Evolutionary conservation across 2,797 vertebrate species (phyloP).

Genomic region (Vireo griseus): DNA sequence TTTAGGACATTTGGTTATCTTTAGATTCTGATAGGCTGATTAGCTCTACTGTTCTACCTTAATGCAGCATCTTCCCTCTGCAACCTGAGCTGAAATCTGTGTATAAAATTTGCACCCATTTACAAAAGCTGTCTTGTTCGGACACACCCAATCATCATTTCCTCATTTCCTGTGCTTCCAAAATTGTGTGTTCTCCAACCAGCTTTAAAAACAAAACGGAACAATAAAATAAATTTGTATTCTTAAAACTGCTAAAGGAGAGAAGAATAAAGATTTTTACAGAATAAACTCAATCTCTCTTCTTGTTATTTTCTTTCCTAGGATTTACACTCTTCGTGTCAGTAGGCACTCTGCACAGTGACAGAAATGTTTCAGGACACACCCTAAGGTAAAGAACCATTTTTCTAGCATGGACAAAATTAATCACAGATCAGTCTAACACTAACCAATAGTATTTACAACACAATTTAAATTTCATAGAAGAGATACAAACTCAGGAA

Average conservation of each 20-base stretch:
- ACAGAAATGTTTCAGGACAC: neutral
- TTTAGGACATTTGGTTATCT: neutral
- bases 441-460: neutral
- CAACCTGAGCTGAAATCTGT: neutral
- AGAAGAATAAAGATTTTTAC: neutral
- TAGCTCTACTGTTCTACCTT: neutral
- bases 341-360: neutral
- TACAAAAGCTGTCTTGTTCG: neutral
- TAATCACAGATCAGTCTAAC: constrained; percentile 27
- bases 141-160: neutral
- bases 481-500: neutral
- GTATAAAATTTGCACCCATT: neutral
- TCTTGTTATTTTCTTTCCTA: neutral
- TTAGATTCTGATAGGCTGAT: neutral
- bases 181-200: neutral
- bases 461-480: neutral
- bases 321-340: neutral
- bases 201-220: neutral
- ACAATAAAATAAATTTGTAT: neutral
- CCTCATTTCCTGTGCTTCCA: neutral
- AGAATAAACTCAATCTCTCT: neutral
- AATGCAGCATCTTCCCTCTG: neutral
- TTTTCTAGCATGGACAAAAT: neutral
- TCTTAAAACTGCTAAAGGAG: neutral
- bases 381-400: constrained; percentile 1